These are phyloP conservation scores for Pterophyllum scalare DNA, from an alignment of 2,113 vertebrate species.

Conservation along the genomic window DNA sequence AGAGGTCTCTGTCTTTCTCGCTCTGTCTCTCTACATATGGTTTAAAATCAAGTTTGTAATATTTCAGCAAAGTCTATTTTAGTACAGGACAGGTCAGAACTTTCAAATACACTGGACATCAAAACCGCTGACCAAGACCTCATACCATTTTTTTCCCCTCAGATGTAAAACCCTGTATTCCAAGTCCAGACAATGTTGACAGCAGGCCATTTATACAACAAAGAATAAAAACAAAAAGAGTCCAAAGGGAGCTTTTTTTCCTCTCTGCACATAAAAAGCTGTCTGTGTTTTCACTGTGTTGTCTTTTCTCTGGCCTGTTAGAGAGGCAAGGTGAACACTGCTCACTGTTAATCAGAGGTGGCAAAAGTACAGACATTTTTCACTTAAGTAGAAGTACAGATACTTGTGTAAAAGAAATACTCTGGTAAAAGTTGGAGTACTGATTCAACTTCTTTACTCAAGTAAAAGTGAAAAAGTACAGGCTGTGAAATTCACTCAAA, in stretches of 20 bases:
- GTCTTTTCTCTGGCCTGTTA: conserved; percentile 1
- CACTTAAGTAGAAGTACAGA: too few species aligned
- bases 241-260: conserved; percentile 5
- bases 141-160: not conserved
- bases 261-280: conserved; percentile 1
- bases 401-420: too few species aligned
- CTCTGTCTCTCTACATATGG: not conserved
- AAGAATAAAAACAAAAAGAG: not conserved
- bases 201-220: not conserved
- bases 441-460: too few species aligned
- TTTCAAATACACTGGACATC: not conserved
- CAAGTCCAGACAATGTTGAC: not conserved
- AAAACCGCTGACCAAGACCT: not conserved
- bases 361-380: too few species aligned
- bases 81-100: not conserved
- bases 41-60: not conserved
- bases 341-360: not conserved
- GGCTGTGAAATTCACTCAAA: too few species aligned
- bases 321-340: not conserved
- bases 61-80: not conserved
- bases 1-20: not conserved
- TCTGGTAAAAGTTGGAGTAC: too few species aligned
- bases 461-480: too few species aligned
- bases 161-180: not conserved
- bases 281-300: not conserved